Evolutionary conservation across 2,888 invertebrate genomes (phyloP).

Genomic region (Drosophila infuscata): DNA sequence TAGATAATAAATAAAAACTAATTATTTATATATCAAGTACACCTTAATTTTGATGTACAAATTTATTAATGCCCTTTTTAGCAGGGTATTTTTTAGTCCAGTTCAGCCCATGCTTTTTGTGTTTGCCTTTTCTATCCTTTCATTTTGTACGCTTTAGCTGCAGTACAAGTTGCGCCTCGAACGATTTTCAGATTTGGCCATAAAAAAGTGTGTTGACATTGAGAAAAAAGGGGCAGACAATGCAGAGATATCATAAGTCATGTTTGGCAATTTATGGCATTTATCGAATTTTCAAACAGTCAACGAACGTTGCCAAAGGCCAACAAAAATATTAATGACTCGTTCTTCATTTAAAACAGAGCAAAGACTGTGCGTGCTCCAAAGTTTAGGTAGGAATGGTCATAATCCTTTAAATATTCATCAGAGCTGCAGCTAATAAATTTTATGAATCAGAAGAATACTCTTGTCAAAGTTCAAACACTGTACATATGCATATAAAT

Average conservation of each 20-base stretch:
- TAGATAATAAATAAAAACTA: neutral
- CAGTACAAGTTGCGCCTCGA: slow-evolving; percentile 29
- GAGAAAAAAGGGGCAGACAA: slow-evolving; percentile 5
- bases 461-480: neutral
- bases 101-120: neutral
- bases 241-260: slow-evolving; percentile 56
- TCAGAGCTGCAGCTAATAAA: neutral
- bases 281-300: slow-evolving; percentile 52
- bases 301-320: slow-evolving; percentile 16
- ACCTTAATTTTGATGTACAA: no score
- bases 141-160: slow-evolving; percentile 18
- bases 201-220: slow-evolving; percentile 60
- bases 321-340: slow-evolving; percentile 31
- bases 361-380: slow-evolving; percentile 13
- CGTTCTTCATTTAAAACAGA: slow-evolving; percentile 17
- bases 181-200: slow-evolving; percentile 32
- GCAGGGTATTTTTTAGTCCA: slow-evolving; percentile 6
- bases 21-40: neutral
- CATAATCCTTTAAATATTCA: neutral
- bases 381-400: neutral
- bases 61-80: neutral
- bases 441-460: neutral
- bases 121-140: neutral
- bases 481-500: neutral
- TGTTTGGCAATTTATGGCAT: slow-evolving; percentile 56